These are phyloP conservation scores for Nemapogon koenigi DNA, from an alignment of 2,888 invertebrate species.

Conservation along the genomic window DNA sequence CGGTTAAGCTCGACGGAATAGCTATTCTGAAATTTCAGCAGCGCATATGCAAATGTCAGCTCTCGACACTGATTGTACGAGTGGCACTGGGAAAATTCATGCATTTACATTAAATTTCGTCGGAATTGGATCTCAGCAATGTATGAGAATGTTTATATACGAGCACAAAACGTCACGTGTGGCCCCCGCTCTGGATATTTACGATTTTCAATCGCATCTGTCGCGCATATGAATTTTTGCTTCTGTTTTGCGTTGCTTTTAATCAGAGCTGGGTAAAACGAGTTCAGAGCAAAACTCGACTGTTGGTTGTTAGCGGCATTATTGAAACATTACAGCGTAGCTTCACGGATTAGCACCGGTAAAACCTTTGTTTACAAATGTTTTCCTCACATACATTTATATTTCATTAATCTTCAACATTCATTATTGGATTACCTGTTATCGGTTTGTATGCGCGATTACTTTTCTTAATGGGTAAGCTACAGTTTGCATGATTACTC, in stretches of 20 bases:
- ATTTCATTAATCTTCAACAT: neutral
- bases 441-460: no score
- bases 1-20: conserved; percentile 52
- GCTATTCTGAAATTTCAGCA: conserved; percentile 58
- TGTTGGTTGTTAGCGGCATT: conserved; percentile 26
- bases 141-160: conserved; percentile 39
- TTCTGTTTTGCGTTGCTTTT: conserved; percentile 29
- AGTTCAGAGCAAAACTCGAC: neutral
- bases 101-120: conserved; percentile 62
- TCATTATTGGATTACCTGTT: neutral
- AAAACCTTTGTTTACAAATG: neutral
- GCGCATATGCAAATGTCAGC: conserved; percentile 63
- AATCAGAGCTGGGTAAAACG: conserved; percentile 26
- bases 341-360: conserved; percentile 30
- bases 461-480: no score
- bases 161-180: conserved; percentile 42
- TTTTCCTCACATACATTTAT: neutral
- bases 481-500: no score
- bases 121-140: conserved; percentile 45
- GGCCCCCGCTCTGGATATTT: conserved; percentile 38
- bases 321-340: conserved; percentile 29
- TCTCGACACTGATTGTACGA: conserved; percentile 63
- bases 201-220: conserved; percentile 52
- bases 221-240: conserved; percentile 23
- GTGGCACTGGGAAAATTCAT: conserved; percentile 59